phyloP scores from a whole-genome alignment of 2,888 invertebrate genomes.

The Philaethria dido region DNA sequence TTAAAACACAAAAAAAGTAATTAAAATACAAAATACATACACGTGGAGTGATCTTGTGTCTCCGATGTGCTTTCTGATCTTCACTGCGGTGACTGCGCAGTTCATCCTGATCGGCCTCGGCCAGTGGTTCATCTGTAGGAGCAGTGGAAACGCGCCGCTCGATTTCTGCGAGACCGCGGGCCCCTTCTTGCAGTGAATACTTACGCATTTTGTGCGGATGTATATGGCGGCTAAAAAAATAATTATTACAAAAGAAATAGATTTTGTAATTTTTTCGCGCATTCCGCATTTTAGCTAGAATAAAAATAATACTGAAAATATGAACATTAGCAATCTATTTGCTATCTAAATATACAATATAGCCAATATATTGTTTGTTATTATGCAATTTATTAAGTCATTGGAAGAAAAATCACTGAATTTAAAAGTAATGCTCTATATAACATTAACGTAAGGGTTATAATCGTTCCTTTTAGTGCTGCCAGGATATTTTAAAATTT shows the following conservation, averaged over 20 bases:
- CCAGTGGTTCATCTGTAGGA: constrained; percentile 91
- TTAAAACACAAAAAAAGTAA: too few species aligned
- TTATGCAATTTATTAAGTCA: too few species aligned
- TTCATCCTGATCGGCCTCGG: constrained; percentile 91
- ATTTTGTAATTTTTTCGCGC: background rate
- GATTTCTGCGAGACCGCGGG: constrained; percentile 74
- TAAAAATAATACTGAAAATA: too few species aligned
- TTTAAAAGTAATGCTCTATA: too few species aligned
- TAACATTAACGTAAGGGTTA: too few species aligned
- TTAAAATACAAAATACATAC: constrained; percentile 46
- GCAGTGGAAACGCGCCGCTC: constrained; percentile 88
- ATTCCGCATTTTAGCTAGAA: too few species aligned
- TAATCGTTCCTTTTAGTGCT: too few species aligned
- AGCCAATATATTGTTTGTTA: too few species aligned
- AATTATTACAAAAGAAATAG: background rate
- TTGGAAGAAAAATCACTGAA: too few species aligned
- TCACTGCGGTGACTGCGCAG: constrained; percentile 90
- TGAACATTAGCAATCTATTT: too few species aligned
- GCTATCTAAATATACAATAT: too few species aligned
- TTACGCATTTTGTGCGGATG: constrained; percentile 87
- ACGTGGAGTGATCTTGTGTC: constrained; percentile 84
- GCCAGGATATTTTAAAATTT: too few species aligned
- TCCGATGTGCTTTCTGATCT: constrained; percentile 87
- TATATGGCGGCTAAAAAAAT: constrained; percentile 59
- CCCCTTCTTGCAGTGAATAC: constrained; percentile 90